Conservation (phyloP, 2,888 invertebrate species). For the Aporophyla lueneburgensis region DNA sequence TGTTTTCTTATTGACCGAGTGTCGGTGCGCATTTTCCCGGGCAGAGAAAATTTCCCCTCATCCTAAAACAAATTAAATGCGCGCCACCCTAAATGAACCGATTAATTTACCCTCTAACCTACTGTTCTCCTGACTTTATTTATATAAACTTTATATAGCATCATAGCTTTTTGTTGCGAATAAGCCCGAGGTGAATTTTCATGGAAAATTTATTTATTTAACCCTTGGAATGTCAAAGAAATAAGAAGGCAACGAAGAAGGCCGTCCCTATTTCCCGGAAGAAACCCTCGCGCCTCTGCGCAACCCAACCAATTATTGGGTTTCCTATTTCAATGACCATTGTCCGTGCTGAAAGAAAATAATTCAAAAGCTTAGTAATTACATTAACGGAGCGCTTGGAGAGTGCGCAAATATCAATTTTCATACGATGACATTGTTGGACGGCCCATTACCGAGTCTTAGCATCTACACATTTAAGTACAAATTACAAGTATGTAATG, state of each 20-base stretch:
- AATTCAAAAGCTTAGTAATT: slow-evolving; percentile 15
- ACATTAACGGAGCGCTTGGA: background rate
- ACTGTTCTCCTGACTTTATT: slow-evolving; percentile 12
- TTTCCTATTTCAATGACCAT: slow-evolving; percentile 27
- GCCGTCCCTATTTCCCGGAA: background rate
- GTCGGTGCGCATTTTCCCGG: background rate
- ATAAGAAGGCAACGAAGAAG: slow-evolving; percentile 8
- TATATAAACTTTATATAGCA: background rate
- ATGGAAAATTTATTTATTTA: slow-evolving; percentile 2
- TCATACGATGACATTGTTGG: background rate
- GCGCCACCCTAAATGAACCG: slow-evolving; percentile 4
- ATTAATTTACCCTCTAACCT: slow-evolving; percentile 14
- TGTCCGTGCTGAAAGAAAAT: slow-evolving; percentile 7
- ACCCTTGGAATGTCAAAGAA: slow-evolving; percentile 11
- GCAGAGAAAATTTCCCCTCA: background rate
- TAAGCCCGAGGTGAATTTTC: background rate
- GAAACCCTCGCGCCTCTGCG: slow-evolving; percentile 3
- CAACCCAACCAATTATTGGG: slow-evolving; percentile 25
- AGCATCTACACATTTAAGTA: background rate
- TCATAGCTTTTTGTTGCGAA: background rate
- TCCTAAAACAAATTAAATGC: slow-evolving; percentile 12
- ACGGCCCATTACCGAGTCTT: background rate
- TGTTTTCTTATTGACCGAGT: background rate
- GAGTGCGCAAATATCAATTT: slow-evolving; percentile 13
- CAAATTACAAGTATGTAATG: slow-evolving; percentile 34